These are phyloP conservation scores for Gadus macrocephalus DNA, from an alignment of 2,113 vertebrate species.

Conservation along the genomic window DNA sequence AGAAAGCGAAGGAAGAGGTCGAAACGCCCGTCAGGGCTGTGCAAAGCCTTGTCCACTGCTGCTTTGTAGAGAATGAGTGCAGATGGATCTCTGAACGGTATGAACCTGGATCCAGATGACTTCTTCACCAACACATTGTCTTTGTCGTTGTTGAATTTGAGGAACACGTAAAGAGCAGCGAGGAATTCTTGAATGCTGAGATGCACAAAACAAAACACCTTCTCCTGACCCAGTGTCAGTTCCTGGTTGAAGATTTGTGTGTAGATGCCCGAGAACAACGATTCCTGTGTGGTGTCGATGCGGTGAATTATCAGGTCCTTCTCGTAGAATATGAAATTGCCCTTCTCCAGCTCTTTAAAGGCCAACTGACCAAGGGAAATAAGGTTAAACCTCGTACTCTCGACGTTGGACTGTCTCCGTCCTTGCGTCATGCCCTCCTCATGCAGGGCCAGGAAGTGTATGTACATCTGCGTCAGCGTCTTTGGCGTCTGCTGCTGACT, in stretches of 20 bases:
- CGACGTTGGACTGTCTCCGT: conserved; percentile 21
- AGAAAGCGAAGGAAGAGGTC: conserved; percentile 66
- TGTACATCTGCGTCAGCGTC: conserved; percentile 63
- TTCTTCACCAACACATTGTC: conserved; percentile 47
- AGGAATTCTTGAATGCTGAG: conserved; percentile 63
- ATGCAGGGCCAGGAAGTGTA: conserved; percentile 46
- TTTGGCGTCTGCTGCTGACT: conserved; percentile 43
- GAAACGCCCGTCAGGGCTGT: conserved; percentile 37
- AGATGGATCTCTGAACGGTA: conserved; percentile 21
- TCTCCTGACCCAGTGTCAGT: conserved; percentile 34
- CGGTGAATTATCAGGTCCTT: conserved; percentile 38
- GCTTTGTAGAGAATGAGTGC: conserved; percentile 53
- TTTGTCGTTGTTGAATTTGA: conserved; percentile 56
- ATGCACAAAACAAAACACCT: conserved; percentile 61
- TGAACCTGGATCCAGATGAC: conserved; percentile 20
- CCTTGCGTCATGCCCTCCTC: conserved; percentile 26
- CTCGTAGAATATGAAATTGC: conserved; percentile 58
- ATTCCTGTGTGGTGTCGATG: conserved; percentile 31
- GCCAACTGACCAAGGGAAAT: conserved; percentile 53
- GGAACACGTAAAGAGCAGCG: conserved; percentile 54
- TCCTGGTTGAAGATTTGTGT: conserved; percentile 59
- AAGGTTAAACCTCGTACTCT: conserved; percentile 31
- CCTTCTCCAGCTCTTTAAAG: conserved; percentile 50
- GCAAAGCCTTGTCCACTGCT: conserved; percentile 49
- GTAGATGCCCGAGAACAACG: conserved; percentile 58